Evolutionary conservation across 2,113 vertebrate genomes (phyloP).

Genomic region (Colius striatus): DNA sequence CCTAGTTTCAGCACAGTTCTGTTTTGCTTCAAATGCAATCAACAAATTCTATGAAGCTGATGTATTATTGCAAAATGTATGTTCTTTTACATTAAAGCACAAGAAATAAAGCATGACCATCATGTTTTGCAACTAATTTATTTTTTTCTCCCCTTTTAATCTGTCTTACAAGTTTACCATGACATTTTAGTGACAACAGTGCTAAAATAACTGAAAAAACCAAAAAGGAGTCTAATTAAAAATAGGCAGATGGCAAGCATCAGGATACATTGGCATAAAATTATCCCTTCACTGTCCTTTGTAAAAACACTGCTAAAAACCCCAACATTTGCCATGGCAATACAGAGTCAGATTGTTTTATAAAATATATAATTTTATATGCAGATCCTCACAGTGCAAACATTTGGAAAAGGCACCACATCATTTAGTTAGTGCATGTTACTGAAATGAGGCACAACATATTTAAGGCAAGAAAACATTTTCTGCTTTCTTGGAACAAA

Average conservation of each 20-base stretch:
- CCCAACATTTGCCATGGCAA: constrained; percentile 43
- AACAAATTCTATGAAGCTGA: constrained; percentile 44
- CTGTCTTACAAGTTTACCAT: constrained; percentile 70
- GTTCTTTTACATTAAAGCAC: constrained; percentile 58
- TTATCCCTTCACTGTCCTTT: constrained; percentile 46
- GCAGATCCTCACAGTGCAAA: not conserved
- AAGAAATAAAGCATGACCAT: constrained; percentile 71
- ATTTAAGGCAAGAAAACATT: not conserved
- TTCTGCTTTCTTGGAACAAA: not conserved
- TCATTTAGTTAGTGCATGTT: not conserved
- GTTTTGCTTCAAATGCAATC: constrained; percentile 42
- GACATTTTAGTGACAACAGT: constrained; percentile 70
- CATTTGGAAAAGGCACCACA: not conserved
- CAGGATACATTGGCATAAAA: constrained; percentile 65
- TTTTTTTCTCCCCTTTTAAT: constrained; percentile 62
- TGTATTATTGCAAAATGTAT: constrained; percentile 56
- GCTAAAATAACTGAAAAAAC: constrained; percentile 50
- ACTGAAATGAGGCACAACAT: not conserved
- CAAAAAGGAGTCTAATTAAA: constrained; percentile 67
- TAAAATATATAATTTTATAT: constrained; percentile 15
- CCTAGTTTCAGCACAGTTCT: constrained; percentile 36
- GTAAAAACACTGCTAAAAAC: constrained; percentile 41
- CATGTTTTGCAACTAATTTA: constrained; percentile 70
- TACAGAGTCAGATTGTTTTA: constrained; percentile 54
- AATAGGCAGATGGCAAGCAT: constrained; percentile 41